Evolutionary conservation across 2,113 vertebrate species (phyloP).

Genomic region (Chionis minor): DNA sequence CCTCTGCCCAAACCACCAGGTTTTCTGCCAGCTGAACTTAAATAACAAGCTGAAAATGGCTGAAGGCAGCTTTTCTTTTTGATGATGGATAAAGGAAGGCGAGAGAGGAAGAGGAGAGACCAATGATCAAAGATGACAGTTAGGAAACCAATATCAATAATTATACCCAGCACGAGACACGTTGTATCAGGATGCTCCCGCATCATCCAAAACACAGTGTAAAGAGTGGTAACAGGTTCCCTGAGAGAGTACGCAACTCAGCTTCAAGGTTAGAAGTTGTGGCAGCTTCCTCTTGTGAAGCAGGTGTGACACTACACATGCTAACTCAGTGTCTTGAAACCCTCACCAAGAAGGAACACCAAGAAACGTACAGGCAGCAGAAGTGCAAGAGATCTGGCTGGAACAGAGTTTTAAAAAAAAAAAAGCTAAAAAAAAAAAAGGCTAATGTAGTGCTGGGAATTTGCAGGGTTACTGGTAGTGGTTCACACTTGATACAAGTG

Average conservation of each 20-base stretch:
- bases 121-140: background rate
- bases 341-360: background rate
- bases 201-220: background rate
- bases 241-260: background rate
- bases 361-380: background rate
- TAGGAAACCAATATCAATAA: background rate
- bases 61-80: background rate
- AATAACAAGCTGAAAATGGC: background rate
- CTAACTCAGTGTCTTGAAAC: background rate
- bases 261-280: background rate
- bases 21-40: background rate
- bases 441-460: background rate
- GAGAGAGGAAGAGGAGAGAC: background rate
- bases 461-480: background rate
- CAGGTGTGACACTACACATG: background rate
- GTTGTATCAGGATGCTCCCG: background rate
- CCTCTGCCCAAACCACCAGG: background rate
- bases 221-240: background rate
- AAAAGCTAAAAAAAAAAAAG: too few species aligned
- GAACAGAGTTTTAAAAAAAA: background rate
- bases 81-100: background rate
- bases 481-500: background rate
- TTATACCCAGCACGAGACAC: background rate
- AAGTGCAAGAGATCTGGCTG: background rate
- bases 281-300: background rate